Evolutionary conservation across 92 coral and sea anemone species (phyloP).

Genomic region (Actinernus sp.): DNA sequence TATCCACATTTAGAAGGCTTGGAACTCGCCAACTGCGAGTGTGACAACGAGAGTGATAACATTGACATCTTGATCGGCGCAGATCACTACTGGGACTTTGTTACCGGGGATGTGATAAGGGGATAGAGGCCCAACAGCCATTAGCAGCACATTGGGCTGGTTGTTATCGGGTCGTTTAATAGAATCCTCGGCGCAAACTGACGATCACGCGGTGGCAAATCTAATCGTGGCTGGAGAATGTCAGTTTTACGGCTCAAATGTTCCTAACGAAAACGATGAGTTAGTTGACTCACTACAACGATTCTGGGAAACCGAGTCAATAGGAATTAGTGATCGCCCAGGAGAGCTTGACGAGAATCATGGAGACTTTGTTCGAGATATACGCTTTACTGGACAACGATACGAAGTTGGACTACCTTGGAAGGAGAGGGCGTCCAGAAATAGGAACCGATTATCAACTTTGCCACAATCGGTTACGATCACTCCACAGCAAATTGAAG

Average conservation of each 20-base stretch:
- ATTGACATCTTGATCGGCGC: slow-evolving; percentile 49
- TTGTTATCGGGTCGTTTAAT: slow-evolving; percentile 10
- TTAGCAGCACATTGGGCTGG: slow-evolving; percentile 45
- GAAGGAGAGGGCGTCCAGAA: slow-evolving; percentile 41
- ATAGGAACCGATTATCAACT: slow-evolving; percentile 42
- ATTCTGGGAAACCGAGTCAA: slow-evolving; percentile 34
- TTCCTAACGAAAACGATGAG: too few relatives aligned
- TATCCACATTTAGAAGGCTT: slow-evolving; percentile 57
- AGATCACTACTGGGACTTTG: slow-evolving; percentile 55
- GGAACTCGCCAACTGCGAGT: slow-evolving; percentile 52
- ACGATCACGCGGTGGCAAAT: slow-evolving; percentile 7
- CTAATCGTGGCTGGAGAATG: slow-evolving; percentile 42
- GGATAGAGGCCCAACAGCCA: slow-evolving; percentile 58
- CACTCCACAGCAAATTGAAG: slow-evolving; percentile 46
- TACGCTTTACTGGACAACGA: too few relatives aligned
- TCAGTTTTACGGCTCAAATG: too few relatives aligned
- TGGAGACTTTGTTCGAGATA: too few relatives aligned
- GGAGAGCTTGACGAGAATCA: too few relatives aligned
- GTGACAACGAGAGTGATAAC: not conserved
- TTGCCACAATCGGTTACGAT: slow-evolving; percentile 53
- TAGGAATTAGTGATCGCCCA: slow-evolving; percentile 42
- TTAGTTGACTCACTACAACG: too few relatives aligned
- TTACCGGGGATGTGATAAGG: slow-evolving; percentile 21
- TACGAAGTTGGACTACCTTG: slow-evolving; percentile 58
- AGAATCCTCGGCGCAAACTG: not conserved